Conservation (phyloP, 2,888 invertebrate genomes). For the Drosophila mimica region DNA sequence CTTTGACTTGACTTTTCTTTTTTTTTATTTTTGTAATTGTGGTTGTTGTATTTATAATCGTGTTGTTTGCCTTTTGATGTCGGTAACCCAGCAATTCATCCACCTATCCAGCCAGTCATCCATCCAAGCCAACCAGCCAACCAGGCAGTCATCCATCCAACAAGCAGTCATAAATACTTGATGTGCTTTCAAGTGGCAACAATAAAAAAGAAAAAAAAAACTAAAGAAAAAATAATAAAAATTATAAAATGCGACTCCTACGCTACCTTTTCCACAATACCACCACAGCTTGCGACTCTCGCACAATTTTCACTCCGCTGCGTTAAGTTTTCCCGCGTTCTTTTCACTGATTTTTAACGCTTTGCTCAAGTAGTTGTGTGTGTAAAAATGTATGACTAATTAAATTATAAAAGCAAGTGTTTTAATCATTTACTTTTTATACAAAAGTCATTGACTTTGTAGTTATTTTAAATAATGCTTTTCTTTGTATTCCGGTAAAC, state of each 20-base stretch:
- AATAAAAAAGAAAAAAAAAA: conserved; percentile 29
- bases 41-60: conserved; percentile 14
- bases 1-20: conserved; percentile 59
- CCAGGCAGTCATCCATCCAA: conserved; percentile 52
- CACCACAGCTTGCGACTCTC: conserved; percentile 4
- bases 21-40: conserved; percentile 35
- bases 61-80: conserved; percentile 71
- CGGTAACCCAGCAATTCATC: conserved; percentile 40
- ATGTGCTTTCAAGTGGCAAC: conserved; percentile 77
- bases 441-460: conserved; percentile 55
- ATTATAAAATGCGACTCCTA: conserved; percentile 71
- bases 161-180: conserved; percentile 74
- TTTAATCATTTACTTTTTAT: conserved; percentile 26
- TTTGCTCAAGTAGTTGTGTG: conserved; percentile 39
- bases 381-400: conserved; percentile 55
- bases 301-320: conserved; percentile 54
- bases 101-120: conserved; percentile 13
- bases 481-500: background rate
- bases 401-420: conserved; percentile 67
- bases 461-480: conserved; percentile 10
- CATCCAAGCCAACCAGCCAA: conserved; percentile 25
- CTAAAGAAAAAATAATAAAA: conserved; percentile 42
- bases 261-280: conserved; percentile 54
- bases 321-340: conserved; percentile 49
- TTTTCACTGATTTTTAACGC: conserved; percentile 63